Base-by-base conservation (phyloP, 2,888 invertebrate species). In the Balanococcus diminutus region DNA sequence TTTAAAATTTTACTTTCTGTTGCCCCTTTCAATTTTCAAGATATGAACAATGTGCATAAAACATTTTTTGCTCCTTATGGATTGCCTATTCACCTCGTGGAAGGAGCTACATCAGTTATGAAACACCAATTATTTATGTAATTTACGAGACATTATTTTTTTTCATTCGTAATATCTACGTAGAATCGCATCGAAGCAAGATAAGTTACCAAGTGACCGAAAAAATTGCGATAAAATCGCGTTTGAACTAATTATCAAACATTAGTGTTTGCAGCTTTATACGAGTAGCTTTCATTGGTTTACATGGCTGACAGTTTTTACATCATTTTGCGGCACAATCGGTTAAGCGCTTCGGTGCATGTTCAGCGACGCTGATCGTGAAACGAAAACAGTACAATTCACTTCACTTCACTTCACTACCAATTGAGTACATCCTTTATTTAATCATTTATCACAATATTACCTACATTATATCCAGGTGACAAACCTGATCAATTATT, bases 271-370 rank as follows among this genome's bases (percentile, higher is more conserved):
- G 19, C 67, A 67, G 25, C 67, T 28, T 67, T 67, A 67, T 67
- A 67, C 3, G n/a, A n/a, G n/a, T n/a, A n/a, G n/a, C 67, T 67
- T 67, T 67, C 67, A 67, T 16, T 28, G 67, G 11, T 67, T 67
- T 67, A 25, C 67, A 67, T 25, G 67, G 67, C 25, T 28, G 28
- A 67, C 28, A 67, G 28, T 67, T 67, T 67, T 67, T 67, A 22
- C 67, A 67, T 25, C 25, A 67, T 67, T 67, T 25, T 67, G 22
- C 67, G 67, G 11, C 9, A 25, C 67, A 67, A 67, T 28, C 67
- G 22, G 67, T 67, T 67, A 25, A 67, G 25, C 67, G 67, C 67
- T 67, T 67, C 67, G 25, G 67, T 67, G 67, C 67, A 22, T 28
- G 67, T 67, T 28, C 16, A 67, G 67, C 16, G 67, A n/a, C n/a